Conservation (phyloP, 2,888 invertebrate genomes). For the Pasiphila rectangulata region DNA sequence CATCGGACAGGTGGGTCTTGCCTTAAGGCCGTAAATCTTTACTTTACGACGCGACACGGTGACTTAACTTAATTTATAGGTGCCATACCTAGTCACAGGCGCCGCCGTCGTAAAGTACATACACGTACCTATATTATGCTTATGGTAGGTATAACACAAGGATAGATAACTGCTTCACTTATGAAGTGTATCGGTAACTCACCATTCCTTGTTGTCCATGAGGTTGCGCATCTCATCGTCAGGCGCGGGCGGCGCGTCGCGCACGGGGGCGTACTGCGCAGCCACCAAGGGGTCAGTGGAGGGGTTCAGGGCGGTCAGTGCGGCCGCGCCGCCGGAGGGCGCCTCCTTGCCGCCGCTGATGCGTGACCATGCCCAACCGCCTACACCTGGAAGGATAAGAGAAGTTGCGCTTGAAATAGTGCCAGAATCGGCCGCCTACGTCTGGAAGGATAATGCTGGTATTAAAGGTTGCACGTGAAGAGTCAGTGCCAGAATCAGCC, state of each 20-base stretch:
- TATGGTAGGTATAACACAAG: no score
- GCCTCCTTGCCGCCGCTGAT: conserved; percentile 78
- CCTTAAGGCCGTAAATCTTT: no score
- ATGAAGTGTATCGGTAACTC: conserved; percentile 30
- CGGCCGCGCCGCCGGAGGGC: conserved; percentile 74
- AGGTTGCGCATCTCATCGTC: conserved; percentile 87
- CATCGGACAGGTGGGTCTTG: no score
- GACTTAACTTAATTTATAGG: no score
- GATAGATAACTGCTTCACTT: no score
- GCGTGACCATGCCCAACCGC: conserved; percentile 68
- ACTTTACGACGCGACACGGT: no score
- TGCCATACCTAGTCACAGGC: no score
- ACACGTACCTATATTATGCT: no score
- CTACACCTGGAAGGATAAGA: conserved; percentile 54
- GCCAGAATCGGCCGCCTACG: conserved; percentile 66
- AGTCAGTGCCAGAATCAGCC: no score
- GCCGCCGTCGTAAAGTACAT: no score
- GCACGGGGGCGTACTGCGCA: conserved; percentile 88
- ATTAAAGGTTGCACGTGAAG: background rate
- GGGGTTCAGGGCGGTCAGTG: conserved; percentile 85
- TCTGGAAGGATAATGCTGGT: conserved; percentile 40
- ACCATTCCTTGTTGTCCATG: conserved; percentile 90
- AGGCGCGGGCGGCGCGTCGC: conserved; percentile 85
- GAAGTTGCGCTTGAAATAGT: no score
- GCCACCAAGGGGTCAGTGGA: conserved; percentile 88